Base-by-base conservation (phyloP, 2,888 invertebrate genomes). In the Muschampia plurimacula region DNA sequence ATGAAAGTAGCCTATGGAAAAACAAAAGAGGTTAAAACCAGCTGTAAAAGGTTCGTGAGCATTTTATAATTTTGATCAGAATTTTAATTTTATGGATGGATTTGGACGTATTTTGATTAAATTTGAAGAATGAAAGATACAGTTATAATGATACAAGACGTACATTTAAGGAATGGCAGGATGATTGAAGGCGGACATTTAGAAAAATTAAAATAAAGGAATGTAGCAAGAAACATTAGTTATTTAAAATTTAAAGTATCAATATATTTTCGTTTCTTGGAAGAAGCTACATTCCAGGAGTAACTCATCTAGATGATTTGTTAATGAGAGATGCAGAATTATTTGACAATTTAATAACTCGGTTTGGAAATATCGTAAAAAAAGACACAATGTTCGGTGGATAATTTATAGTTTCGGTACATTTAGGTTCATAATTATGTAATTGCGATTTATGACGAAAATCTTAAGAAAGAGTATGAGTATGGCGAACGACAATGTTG, bases 1-100 rank as follows among this genome's bases (percentile, higher is more conserved):
- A 99, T 95, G 92, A 99, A 99, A 4, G 99, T 99, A 5, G 99
- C 99, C 98, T 99, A 77, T 9, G 13, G 36, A 60, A 52, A 71
- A 39, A 49, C 1, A 41, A 52, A 60, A 39, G 36, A 4, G 59
- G n/a, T 60, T n/a, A 60, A 2, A 8, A 12, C 3, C 5, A 49
- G n/a, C 12, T 12, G 12, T 41, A 49, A 13, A 4, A 49, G 6
- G 6, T 12, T n/a, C 49, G n/a, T 49, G 1, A 13, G 49, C 41
- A 41, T 41, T 41, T 41, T 2, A n/a, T 6, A 49, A 13, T 2
- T 49, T 9, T 28, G 28, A 57, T 5, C 57, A 57, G 9, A 22
- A 57, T 57, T 22, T 55, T 22, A 55, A 55, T 41, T 41, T 41
- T 2, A 41, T 10, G 41, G 41, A 2, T 41, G 41, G 10, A 41